Conservation (phyloP, 1,140 invertebrate species). For the Dinoponera quadriceps region DNA sequence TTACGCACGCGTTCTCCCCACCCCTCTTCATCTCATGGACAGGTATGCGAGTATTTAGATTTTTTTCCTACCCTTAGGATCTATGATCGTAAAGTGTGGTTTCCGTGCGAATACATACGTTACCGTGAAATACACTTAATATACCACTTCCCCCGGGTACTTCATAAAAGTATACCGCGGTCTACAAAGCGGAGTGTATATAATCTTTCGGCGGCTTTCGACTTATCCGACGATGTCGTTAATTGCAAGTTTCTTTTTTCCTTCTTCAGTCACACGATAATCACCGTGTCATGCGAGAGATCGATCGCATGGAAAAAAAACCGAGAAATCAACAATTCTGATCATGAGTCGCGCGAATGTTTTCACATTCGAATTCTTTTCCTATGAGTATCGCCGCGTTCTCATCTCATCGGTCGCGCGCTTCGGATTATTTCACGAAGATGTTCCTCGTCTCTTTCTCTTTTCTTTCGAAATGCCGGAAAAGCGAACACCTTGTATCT, state of each 20-base stretch:
- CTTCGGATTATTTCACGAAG: too few relatives aligned
- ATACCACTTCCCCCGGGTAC: not conserved
- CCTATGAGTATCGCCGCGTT: too few relatives aligned
- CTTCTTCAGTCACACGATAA: not conserved
- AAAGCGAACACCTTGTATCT: slow-evolving; percentile 1
- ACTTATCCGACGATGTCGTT: not conserved
- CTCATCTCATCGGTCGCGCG: too few relatives aligned
- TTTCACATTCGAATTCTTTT: too few relatives aligned
- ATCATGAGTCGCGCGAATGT: too few relatives aligned
- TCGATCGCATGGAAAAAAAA: not conserved
- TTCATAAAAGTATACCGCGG: not conserved
- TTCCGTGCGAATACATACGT: slow-evolving; percentile 23
- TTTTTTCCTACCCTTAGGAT: slow-evolving; percentile 64
- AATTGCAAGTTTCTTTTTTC: not conserved
- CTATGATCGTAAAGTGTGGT: slow-evolving; percentile 53
- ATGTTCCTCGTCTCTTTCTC: too few relatives aligned
- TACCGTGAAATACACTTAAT: slow-evolving; percentile 8
- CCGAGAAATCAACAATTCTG: not conserved
- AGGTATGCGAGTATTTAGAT: slow-evolving; percentile 68
- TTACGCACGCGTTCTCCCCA: slow-evolving; percentile 72
- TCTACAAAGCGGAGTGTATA: not conserved
- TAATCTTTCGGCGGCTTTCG: slow-evolving; percentile 4
- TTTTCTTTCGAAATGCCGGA: too few relatives aligned
- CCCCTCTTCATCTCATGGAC: slow-evolving; percentile 31
- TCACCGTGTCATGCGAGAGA: not conserved